Base-by-base conservation (phyloP, 2,888 invertebrate genomes). In the Zygothrica quintamaculata region DNA sequence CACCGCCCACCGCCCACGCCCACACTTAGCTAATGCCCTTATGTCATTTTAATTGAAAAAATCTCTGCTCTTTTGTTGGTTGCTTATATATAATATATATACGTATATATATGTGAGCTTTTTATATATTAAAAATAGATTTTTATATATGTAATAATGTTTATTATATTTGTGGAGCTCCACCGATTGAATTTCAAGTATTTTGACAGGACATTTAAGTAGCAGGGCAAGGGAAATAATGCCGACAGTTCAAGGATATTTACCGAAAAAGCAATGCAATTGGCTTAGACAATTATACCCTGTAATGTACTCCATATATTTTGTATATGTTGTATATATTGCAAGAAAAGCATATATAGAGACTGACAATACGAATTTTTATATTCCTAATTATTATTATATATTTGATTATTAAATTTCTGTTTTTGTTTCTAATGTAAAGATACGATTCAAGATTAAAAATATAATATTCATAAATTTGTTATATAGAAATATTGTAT, bases 1-100 rank as follows among this genome's bases (percentile, higher is more conserved):
- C 29, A 65, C 39, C 47, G 46, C 61, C 52, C 59, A 12, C 7
- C 34, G n/a, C 44, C 36, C 43, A 34, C 16, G 34, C 36, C n/a
- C 3, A 1, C 12, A 9, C 31, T 34, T 22, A 31, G 52, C 16
- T 16, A 53, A 68, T 53, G 47, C 34, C 51, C 76, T 46, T 52
- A 55, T 72, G 62, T 65, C 51, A 61, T 16, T 40, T 60, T 55
- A 65, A 72, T 66, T 79, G 53, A 66, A 75, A 56, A 65, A 80
- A 84, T 68, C 72, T 56, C 57, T n/a, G 15, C 40, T 39, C 56
- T 33, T 11, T 46, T 40, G 22, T 18, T 69, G 69, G 52, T 58
- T 69, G 48, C 22, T 9, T n/a, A 15, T 25, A 15, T 12, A 31
- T 33, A n/a, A 5, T 33, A 33, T 33, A n/a, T 33, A 33, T 33